Conservation (phyloP, 1,140 invertebrate species). For the Drosophila takahashii region DNA sequence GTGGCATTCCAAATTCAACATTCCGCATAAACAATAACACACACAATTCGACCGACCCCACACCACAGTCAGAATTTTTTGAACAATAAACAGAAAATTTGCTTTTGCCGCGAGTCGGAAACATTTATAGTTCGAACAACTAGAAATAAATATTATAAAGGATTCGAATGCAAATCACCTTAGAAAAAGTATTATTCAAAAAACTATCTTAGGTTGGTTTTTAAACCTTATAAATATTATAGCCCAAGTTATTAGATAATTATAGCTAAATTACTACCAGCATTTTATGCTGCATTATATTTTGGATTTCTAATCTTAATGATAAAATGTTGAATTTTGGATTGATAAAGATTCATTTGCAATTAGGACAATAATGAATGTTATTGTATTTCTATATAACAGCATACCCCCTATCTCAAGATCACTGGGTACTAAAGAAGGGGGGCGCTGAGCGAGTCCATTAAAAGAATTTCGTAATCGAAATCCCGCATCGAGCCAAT, state of each 20-base stretch:
- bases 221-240: too few relatives aligned
- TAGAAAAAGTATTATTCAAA: too few relatives aligned
- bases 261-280: too few relatives aligned
- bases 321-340: not conserved
- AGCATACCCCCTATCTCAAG: not conserved
- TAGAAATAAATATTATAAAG: not conserved
- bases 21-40: slow-evolving; percentile 49
- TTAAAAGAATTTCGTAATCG: slow-evolving; percentile 63
- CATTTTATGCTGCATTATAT: too few relatives aligned
- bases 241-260: too few relatives aligned
- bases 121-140: slow-evolving; percentile 21
- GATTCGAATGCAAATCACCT: not conserved
- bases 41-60: slow-evolving; percentile 21
- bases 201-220: too few relatives aligned
- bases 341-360: not conserved
- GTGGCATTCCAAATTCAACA: slow-evolving; percentile 38
- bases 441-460: slow-evolving; percentile 31
- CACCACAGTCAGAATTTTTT: slow-evolving; percentile 32
- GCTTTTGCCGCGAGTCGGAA: slow-evolving; percentile 29
- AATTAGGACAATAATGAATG: not conserved
- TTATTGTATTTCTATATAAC: not conserved
- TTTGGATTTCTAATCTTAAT: too few relatives aligned
- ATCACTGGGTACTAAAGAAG: slow-evolving; percentile 16
- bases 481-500: slow-evolving; percentile 54
- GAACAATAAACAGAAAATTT: slow-evolving; percentile 52